These are phyloP conservation scores for Lepidocolaptes lacrymiger DNA, from an alignment of 2,797 vertebrate genomes.

Conservation along the genomic window DNA sequence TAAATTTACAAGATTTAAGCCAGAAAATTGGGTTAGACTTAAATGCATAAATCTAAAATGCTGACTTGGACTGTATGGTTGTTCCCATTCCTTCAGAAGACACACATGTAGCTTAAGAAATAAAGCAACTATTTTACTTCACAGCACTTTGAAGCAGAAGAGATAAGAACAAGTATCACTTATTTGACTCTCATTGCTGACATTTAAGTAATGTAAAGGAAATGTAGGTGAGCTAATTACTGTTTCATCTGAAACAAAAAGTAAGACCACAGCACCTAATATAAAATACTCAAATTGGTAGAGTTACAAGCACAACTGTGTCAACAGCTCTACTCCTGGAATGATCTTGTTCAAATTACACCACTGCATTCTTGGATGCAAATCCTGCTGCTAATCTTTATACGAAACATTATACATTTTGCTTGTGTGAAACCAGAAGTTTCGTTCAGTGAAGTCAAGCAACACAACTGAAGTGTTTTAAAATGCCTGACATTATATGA, in stretches of 20 bases:
- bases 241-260: not conserved
- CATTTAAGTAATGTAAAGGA: not conserved
- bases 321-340: not conserved
- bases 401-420: not conserved
- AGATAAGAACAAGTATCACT: not conserved
- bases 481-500: not conserved
- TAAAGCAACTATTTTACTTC: not conserved
- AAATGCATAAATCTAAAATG: not conserved
- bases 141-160: not conserved
- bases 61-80: not conserved
- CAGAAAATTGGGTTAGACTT: not conserved
- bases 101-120: not conserved
- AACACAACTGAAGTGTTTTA: not conserved
- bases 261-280: not conserved
- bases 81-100: not conserved
- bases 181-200: not conserved
- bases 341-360: not conserved
- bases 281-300: not conserved
- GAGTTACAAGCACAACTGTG: not conserved
- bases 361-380: not conserved
- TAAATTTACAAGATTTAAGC: not conserved
- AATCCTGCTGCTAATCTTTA: not conserved
- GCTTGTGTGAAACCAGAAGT: not conserved
- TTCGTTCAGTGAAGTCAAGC: not conserved
- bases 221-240: not conserved